Evolutionary conservation across 30 jellyfish, hydroid and myxozoan genomes (phyloP).

Genomic region (Thelohanellus kitauei): DNA sequence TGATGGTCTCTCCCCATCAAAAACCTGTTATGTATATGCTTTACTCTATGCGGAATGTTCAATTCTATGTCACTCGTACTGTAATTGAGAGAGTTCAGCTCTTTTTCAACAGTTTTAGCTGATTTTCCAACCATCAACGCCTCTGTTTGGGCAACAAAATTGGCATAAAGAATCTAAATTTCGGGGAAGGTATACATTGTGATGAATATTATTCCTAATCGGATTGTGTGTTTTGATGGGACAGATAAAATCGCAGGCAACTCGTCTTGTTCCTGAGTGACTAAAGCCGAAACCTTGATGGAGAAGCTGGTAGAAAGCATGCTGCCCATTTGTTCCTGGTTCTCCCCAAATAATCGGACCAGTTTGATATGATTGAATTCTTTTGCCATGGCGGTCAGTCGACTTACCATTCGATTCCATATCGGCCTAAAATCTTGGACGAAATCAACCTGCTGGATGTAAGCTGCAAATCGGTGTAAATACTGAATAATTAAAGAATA

Average conservation of each 20-base stretch:
- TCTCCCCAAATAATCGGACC: constrained; percentile 9
- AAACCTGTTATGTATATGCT: constrained; percentile 18
- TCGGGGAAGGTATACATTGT: constrained; percentile 19
- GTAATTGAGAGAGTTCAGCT: constrained; percentile 16
- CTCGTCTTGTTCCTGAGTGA: constrained; percentile 22
- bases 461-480: constrained; percentile 92
- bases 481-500: constrained; percentile 12
- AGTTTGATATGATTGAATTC: constrained; percentile 1
- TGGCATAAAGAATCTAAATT: constrained; percentile 34
- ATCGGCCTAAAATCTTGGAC: constrained; percentile 7
- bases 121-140: constrained; percentile 91
- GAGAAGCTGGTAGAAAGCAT: constrained; percentile 1
- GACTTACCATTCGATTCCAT: constrained; percentile 4
- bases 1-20: constrained; percentile 75
- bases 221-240: constrained; percentile 68
- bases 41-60: constrained; percentile 8
- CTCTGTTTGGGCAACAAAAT: constrained; percentile 90
- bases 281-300: constrained; percentile 1
- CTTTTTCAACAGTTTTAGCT: constrained; percentile 29
- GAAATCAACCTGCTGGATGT: constrained; percentile 50
- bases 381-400: constrained; percentile 1
- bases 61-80: constrained; percentile 23
- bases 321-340: constrained; percentile 7
- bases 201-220: constrained; percentile 38
- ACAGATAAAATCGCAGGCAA: constrained; percentile 53